Conservation (phyloP, 1,140 invertebrate genomes). For the Pogonomyrmex californicus region DNA sequence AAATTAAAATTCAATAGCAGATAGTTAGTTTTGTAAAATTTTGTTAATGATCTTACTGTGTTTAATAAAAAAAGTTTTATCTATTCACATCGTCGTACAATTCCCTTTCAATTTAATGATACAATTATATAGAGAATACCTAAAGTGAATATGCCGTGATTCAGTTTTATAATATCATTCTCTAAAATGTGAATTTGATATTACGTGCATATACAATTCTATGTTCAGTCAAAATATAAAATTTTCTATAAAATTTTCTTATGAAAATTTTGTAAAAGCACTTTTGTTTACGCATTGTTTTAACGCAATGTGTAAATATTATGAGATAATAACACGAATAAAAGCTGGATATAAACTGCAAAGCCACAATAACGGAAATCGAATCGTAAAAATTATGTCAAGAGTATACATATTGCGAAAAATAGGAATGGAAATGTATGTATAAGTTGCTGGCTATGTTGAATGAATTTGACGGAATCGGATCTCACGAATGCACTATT, state of each 20-base stretch:
- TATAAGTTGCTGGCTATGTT: constrained; percentile 6
- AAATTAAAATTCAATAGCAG: background rate
- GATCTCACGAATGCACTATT: constrained; percentile 32
- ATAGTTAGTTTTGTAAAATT: background rate
- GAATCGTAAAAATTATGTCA: background rate
- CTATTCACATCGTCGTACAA: background rate
- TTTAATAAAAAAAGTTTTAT: background rate
- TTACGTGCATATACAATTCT: background rate
- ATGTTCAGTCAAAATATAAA: background rate
- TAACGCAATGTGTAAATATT: background rate
- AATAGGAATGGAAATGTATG: constrained; percentile 1
- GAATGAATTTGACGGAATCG: constrained; percentile 26
- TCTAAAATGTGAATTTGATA: background rate
- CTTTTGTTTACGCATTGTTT: background rate
- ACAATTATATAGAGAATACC: background rate
- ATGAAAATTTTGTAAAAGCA: background rate
- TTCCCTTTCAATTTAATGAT: background rate
- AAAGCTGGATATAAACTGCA: background rate
- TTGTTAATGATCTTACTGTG: background rate
- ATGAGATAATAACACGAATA: background rate
- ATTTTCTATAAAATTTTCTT: background rate
- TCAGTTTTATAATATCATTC: background rate
- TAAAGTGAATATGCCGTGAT: background rate
- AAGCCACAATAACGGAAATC: background rate
- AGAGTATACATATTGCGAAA: background rate